These are phyloP conservation scores for Pocillopora grandis DNA, from an alignment of 92 coral and sea anemone species.

Conservation along the genomic window DNA sequence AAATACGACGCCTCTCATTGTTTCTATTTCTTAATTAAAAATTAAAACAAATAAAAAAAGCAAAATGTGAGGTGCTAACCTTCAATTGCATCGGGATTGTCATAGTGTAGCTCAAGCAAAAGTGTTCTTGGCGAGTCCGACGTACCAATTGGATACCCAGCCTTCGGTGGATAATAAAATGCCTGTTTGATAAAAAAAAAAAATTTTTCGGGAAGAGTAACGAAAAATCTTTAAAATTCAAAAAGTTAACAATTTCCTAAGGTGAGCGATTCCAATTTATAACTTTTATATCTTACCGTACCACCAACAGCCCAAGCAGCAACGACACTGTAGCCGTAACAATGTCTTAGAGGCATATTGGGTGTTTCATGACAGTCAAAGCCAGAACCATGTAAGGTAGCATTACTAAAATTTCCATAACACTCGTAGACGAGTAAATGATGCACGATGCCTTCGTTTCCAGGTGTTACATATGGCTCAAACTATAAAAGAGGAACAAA, in stretches of 20 bases:
- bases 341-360: slow-evolving; percentile 23
- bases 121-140: slow-evolving; percentile 19
- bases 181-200: slow-evolving; percentile 9
- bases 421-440: slow-evolving; percentile 60
- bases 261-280: neutral
- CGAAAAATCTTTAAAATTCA: too few relatives aligned
- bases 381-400: slow-evolving; percentile 9
- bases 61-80: neutral
- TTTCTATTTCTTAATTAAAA: too few relatives aligned
- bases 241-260: too few relatives aligned
- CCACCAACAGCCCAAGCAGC: slow-evolving; percentile 63
- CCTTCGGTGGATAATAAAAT: slow-evolving; percentile 40
- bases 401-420: slow-evolving; percentile 26
- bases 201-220: too few relatives aligned
- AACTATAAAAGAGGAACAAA: neutral
- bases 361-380: slow-evolving; percentile 36
- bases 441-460: slow-evolving; percentile 66
- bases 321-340: neutral
- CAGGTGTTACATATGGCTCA: slow-evolving; percentile 42
- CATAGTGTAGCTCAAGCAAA: slow-evolving; percentile 48
- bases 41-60: neutral
- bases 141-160: slow-evolving; percentile 35
- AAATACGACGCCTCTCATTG: too few relatives aligned
- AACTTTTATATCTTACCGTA: slow-evolving; percentile 18
- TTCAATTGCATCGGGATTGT: slow-evolving; percentile 28